phyloP scores from a whole-genome alignment of 2,888 invertebrate genomes.

The Marronus borbonicus region DNA sequence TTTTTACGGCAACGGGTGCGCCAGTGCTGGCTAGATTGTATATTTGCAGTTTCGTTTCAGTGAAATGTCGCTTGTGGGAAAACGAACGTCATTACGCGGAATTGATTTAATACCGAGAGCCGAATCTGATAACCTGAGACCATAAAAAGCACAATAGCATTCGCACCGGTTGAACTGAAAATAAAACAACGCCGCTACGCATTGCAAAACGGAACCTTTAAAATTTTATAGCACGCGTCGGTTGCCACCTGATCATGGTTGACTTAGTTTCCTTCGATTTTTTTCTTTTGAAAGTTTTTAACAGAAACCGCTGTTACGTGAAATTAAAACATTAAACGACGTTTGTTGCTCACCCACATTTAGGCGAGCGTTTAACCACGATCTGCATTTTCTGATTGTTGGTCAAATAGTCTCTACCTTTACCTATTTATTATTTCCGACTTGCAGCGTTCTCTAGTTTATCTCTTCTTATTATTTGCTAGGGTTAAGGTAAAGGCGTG shows the following conservation, averaged over 20 bases:
- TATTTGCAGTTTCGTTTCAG: slow-evolving; percentile 41
- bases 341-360: too few relatives aligned
- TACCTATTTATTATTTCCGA: too few relatives aligned
- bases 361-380: too few relatives aligned
- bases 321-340: too few relatives aligned
- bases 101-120: slow-evolving; percentile 49
- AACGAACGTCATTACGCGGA: slow-evolving; percentile 49
- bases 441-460: too few relatives aligned
- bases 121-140: slow-evolving; percentile 46
- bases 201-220: slow-evolving; percentile 37
- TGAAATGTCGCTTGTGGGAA: slow-evolving; percentile 48
- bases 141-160: slow-evolving; percentile 47
- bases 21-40: slow-evolving; percentile 30
- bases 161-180: slow-evolving; percentile 43
- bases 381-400: too few relatives aligned
- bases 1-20: slow-evolving; percentile 31
- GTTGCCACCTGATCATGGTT: slow-evolving; percentile 26
- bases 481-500: too few relatives aligned
- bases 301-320: too few relatives aligned
- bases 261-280: background rate
- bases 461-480: too few relatives aligned
- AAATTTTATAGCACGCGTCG: slow-evolving; percentile 32
- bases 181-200: slow-evolving; percentile 42
- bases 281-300: too few relatives aligned
- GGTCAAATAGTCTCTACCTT: too few relatives aligned